Evolutionary conservation across 2,888 invertebrate genomes (phyloP), one percentile per base, ranked within the genome.

Genomic region (Tiphia femorata): DNA sequence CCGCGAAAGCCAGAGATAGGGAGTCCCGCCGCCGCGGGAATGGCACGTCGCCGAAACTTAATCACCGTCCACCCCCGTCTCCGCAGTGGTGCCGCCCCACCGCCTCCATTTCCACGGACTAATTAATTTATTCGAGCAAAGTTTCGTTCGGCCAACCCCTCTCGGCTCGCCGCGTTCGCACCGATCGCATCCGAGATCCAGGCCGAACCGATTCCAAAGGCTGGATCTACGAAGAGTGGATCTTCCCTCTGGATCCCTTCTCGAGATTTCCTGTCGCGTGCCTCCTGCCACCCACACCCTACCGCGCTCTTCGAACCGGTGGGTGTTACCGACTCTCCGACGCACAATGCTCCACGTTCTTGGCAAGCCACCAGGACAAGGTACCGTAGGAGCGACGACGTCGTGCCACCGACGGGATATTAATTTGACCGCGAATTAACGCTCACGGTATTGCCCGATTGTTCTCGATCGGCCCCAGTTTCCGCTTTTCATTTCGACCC

Each of bases 341-440:
- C 63, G 65, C 63, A 71, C 74, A 75, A 76, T 71, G 62, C 69
- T 67, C 63, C 46, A 59, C 67, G 61, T 64, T 71, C 70, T 73
- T 80, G 80, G 80, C 79, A 78, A 67, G 52, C 54, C 62, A 75
- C 77, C 80, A 79, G 70, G 71, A 75, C 72, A 70, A 70, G 67
- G 63, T 49, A 67, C 66, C 68, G 58, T 62, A 30, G 50, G 54
- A 58, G 52, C 47, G 56, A 68, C 70, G 67, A 70, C 65, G 60
- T 68, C 60, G 68, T 72, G 70, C 50, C 65, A 54, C 63, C 70
- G 70, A 76, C 73, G 66, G 73, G 67, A 73, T 78, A 79, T 80
- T 79, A 79, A 79, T 79, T 68, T 69, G 70, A 70, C 67, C 60
- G 59, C 48, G 58, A 76, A 70, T 76, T 75, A 73, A n/a, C n/a